phyloP scores from a whole-genome alignment of 2,113 vertebrate genomes.

The Hystrix brachyura region DNA sequence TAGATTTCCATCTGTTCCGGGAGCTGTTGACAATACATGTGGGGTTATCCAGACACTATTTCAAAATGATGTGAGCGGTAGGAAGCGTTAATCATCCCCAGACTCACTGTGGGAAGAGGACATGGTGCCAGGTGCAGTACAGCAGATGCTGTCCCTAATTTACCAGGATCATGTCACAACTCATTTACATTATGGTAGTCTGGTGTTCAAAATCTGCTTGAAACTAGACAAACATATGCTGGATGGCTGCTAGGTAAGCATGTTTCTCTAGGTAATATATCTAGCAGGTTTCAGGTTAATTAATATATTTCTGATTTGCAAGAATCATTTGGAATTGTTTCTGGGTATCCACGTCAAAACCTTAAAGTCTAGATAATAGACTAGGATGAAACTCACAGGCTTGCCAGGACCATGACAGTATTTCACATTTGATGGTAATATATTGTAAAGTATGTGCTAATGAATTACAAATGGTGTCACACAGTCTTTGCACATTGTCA shows the following conservation, averaged over 20 bases:
- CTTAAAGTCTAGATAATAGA: slow-evolving; percentile 71
- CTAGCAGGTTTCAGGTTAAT: slow-evolving; percentile 81
- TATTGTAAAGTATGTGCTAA: slow-evolving; percentile 63
- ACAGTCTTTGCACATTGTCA: slow-evolving; percentile 57
- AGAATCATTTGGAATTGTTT: slow-evolving; percentile 79
- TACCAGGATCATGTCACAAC: slow-evolving; percentile 82
- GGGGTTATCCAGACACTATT: slow-evolving; percentile 73
- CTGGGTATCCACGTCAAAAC: slow-evolving; percentile 80
- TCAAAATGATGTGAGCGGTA: slow-evolving; percentile 66
- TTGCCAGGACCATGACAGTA: slow-evolving; percentile 64
- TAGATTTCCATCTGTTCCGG: slow-evolving; percentile 75
- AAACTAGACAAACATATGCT: slow-evolving; percentile 86
- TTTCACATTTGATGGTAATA: slow-evolving; percentile 62
- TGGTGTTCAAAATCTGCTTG: slow-evolving; percentile 84
- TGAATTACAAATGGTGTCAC: slow-evolving; percentile 75
- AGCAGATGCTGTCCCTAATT: slow-evolving; percentile 82
- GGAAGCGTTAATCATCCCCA: slow-evolving; percentile 82
- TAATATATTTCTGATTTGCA: slow-evolving; percentile 80
- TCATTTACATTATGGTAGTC: slow-evolving; percentile 82
- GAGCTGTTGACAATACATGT: slow-evolving; percentile 52
- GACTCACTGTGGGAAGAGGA: neutral
- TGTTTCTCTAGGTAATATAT: slow-evolving; percentile 81
- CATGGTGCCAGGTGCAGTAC: slow-evolving; percentile 79
- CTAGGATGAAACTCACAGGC: slow-evolving; percentile 62
- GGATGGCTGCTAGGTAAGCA: slow-evolving; percentile 76